A percentile compares a stretch with the other conserved stretches of the same genome.
These are phyloP conservation scores for Circaetus gallicus DNA, from an alignment of 2,113 vertebrate species.

Conservation along the genomic window DNA sequence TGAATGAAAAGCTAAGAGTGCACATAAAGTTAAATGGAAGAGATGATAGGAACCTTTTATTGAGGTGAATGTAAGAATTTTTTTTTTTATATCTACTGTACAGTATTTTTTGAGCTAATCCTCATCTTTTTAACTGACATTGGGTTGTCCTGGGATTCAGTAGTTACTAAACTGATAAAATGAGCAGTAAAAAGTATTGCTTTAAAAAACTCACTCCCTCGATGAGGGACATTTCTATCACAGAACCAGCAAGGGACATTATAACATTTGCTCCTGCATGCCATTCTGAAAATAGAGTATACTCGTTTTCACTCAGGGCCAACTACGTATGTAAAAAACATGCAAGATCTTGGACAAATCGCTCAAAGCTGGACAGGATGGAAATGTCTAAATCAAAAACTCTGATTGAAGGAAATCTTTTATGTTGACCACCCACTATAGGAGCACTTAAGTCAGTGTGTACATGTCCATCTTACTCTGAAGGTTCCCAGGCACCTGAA, in stretches of 20 bases:
- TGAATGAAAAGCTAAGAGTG: background rate
- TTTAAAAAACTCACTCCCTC: background rate
- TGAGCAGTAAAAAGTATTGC: background rate
- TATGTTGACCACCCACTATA: background rate
- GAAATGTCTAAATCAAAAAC: background rate
- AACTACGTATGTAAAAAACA: background rate
- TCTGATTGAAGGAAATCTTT: background rate
- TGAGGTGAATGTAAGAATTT: background rate
- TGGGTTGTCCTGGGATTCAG: background rate
- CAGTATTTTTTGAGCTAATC: background rate
- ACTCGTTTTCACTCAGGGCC: background rate
- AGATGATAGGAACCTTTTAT: background rate
- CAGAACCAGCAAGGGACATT: background rate
- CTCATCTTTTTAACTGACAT: background rate
- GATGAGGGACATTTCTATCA: background rate
- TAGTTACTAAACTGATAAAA: background rate
- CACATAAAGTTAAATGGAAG: background rate
- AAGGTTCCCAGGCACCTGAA: background rate
- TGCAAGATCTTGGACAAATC: background rate
- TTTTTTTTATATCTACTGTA: background rate
- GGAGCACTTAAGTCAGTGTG: background rate
- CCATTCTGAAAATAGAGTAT: background rate
- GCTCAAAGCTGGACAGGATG: background rate
- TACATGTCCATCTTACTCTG: background rate
- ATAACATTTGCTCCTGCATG: background rate